Percentiles rank a stretch among this genome's conserved stretches.
These are phyloP conservation scores for Ctenicera cuprea DNA, from an alignment of 2,888 invertebrate species.

Conservation along the genomic window DNA sequence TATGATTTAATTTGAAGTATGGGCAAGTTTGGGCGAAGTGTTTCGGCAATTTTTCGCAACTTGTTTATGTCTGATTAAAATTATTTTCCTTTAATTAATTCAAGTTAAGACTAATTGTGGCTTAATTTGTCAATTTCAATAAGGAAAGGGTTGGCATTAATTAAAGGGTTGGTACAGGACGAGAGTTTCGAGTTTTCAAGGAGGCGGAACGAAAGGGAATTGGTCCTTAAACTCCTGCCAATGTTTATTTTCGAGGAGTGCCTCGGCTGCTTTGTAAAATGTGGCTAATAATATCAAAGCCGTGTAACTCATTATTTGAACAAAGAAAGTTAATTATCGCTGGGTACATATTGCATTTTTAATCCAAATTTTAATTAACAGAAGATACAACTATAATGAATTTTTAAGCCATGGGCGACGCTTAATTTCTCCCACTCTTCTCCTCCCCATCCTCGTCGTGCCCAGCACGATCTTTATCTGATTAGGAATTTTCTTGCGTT, in stretches of 20 bases:
- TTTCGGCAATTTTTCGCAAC: neutral
- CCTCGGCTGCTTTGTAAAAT: slow-evolving; percentile 29
- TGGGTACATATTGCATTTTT: slow-evolving; percentile 39
- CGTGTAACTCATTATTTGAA: slow-evolving; percentile 34
- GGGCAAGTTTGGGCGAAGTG: no score
- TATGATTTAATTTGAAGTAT: no score
- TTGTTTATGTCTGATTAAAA: neutral
- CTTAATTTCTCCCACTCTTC: neutral
- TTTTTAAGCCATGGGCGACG: slow-evolving; percentile 35
- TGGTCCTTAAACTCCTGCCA: slow-evolving; percentile 37
- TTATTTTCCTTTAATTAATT: slow-evolving; percentile 15
- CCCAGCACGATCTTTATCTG: slow-evolving; percentile 10
- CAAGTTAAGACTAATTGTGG: slow-evolving; percentile 7
- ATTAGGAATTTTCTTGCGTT: slow-evolving; percentile 16
- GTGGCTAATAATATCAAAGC: slow-evolving; percentile 38
- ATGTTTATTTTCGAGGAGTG: slow-evolving; percentile 35
- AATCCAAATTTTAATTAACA: slow-evolving; percentile 45
- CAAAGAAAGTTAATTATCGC: slow-evolving; percentile 34
- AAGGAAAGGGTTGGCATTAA: slow-evolving; percentile 34
- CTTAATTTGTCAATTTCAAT: slow-evolving; percentile 38
- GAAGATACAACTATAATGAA: slow-evolving; percentile 37
- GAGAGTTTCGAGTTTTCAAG: slow-evolving; percentile 30
- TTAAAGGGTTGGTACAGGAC: slow-evolving; percentile 41
- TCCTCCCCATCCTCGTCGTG: neutral
- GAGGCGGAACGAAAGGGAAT: slow-evolving; percentile 27